These are phyloP conservation scores for Leguminivora glycinivorella DNA, from an alignment of 1,140 invertebrate species.

Conservation along the genomic window DNA sequence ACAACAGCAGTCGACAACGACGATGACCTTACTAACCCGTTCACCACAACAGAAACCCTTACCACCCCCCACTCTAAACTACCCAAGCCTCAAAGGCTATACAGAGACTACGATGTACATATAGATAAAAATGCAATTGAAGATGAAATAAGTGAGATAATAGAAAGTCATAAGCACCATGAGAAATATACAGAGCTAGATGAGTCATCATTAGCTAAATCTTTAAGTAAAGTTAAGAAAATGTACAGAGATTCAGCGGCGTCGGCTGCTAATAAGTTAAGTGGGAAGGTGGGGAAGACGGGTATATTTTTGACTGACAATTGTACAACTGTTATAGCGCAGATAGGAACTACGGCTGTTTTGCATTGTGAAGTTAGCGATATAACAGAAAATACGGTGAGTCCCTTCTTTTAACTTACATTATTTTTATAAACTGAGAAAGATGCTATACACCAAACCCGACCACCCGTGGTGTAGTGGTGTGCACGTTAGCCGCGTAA, in stretches of 20 bases:
- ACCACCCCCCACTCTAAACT: conserved; percentile 50
- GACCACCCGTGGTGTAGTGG: too few species aligned
- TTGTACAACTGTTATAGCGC: conserved; percentile 81
- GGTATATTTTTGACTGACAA: conserved; percentile 82
- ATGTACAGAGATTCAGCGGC: conserved; percentile 71
- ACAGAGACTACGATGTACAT: conserved; percentile 66
- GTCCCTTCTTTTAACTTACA: conserved; percentile 37
- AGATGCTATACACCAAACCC: too few species aligned
- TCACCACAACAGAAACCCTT: conserved; percentile 50
- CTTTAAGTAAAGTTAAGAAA: conserved; percentile 73
- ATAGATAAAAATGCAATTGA: conserved; percentile 60
- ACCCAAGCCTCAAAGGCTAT: conserved; percentile 65
- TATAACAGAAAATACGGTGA: conserved; percentile 82
- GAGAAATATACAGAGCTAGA: conserved; percentile 66
- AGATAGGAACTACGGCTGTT: conserved; percentile 81
- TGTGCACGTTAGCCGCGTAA: too few species aligned
- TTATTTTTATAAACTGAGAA: too few species aligned
- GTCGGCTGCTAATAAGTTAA: conserved; percentile 68
- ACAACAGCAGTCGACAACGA: conserved; percentile 49
- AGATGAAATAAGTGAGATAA: conserved; percentile 46
- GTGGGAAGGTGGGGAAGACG: conserved; percentile 60
- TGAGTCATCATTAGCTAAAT: conserved; percentile 58
- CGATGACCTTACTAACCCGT: conserved; percentile 48
- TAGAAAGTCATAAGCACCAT: conserved; percentile 62
- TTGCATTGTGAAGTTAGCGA: conserved; percentile 82